A percentile compares a stretch with the other conserved stretches of the same genome.
These are phyloP conservation scores for Pedionomus torquatus DNA, from an alignment of 2,113 vertebrate genomes.

Conservation along the genomic window DNA sequence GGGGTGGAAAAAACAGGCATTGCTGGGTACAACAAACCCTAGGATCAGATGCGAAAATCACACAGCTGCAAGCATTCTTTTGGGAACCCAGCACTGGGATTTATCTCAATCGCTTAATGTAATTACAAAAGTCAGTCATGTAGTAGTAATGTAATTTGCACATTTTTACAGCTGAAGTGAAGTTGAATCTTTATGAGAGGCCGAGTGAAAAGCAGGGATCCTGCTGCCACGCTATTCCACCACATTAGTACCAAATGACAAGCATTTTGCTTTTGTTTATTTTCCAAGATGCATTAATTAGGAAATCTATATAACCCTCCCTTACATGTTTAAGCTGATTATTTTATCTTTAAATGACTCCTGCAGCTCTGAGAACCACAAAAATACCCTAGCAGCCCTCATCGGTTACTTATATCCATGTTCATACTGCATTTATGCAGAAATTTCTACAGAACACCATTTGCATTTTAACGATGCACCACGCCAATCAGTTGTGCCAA, in stretches of 20 bases:
- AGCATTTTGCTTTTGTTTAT: slow-evolving; percentile 67
- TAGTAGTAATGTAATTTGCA: slow-evolving; percentile 81
- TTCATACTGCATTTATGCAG: neutral
- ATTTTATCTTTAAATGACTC: slow-evolving; percentile 26
- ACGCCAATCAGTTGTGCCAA: neutral
- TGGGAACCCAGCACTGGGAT: slow-evolving; percentile 89
- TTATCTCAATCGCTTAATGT: slow-evolving; percentile 88
- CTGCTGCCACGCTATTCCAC: slow-evolving; percentile 64
- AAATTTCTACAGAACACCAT: neutral
- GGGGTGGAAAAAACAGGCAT: neutral
- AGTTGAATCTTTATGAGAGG: slow-evolving; percentile 71
- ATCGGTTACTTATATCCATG: neutral
- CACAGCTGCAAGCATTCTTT: slow-evolving; percentile 95
- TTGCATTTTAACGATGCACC: slow-evolving; percentile 21
- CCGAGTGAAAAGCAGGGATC: slow-evolving; percentile 67
- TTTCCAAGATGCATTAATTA: slow-evolving; percentile 45
- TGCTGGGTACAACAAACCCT: slow-evolving; percentile 67
- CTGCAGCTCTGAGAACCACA: neutral
- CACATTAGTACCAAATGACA: slow-evolving; percentile 69
- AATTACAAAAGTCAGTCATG: slow-evolving; percentile 90
- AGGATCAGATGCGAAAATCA: slow-evolving; percentile 79
- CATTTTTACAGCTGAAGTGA: slow-evolving; percentile 80
- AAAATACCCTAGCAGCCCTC: neutral
- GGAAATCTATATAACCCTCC: slow-evolving; percentile 42
- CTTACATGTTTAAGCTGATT: neutral